phyloP scores from a whole-genome alignment of 2,113 vertebrate species.

The Balaeniceps rex region DNA sequence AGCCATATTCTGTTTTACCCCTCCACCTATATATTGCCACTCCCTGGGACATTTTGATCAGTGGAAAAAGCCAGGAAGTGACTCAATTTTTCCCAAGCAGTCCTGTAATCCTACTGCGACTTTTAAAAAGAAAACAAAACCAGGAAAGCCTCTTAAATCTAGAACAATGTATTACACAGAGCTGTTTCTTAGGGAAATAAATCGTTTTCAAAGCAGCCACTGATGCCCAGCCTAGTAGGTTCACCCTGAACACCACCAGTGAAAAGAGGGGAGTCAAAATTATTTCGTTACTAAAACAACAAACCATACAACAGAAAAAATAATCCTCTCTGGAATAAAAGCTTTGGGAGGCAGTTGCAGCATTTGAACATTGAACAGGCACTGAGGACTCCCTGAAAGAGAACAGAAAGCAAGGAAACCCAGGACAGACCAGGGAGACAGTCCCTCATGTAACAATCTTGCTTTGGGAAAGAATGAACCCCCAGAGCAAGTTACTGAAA shows the following conservation, averaged over 20 bases:
- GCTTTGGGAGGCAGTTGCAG: neutral
- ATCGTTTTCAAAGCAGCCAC: neutral
- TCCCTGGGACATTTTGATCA: conserved; percentile 27
- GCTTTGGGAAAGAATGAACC: neutral
- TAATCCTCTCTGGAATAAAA: neutral
- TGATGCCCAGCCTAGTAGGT: neutral
- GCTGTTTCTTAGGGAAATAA: neutral
- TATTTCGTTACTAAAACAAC: neutral
- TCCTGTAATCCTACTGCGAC: conserved; percentile 4
- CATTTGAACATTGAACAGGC: neutral
- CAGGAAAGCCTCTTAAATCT: conserved; percentile 61
- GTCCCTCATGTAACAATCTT: neutral
- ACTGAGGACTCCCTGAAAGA: neutral
- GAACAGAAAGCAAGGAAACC: neutral
- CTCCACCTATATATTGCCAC: neutral
- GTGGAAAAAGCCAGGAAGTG: conserved; percentile 72
- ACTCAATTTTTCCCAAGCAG: conserved; percentile 68
- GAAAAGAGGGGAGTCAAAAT: neutral
- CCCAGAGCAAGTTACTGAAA: neutral
- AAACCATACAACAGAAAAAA: neutral
- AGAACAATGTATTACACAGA: conserved; percentile 49
- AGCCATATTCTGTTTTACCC: neutral
- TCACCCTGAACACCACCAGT: neutral
- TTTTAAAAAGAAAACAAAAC: conserved; percentile 67
- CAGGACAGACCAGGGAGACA: neutral